phyloP scores from a whole-genome alignment of 2,888 invertebrate genomes.

The Byasa hedistus region DNA sequence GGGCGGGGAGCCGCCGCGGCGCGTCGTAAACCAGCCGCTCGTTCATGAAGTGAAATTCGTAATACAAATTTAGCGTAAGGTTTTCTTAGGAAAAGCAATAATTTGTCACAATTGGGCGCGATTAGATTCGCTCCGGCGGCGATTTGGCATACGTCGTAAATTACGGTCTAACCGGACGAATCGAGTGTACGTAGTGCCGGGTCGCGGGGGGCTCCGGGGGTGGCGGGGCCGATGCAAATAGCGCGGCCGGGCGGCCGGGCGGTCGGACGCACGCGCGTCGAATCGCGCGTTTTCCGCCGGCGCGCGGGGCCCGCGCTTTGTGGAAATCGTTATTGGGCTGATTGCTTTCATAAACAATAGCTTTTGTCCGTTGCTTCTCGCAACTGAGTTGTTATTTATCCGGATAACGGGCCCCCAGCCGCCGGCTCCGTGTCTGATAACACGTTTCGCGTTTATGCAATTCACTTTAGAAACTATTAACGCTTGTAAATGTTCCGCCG shows the following conservation, averaged over 20 bases:
- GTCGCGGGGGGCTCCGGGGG: conserved; percentile 44
- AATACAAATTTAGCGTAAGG: conserved; percentile 68
- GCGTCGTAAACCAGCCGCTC: conserved; percentile 52
- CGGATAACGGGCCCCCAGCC: conserved; percentile 59
- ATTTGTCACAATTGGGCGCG: conserved; percentile 79
- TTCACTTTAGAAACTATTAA: conserved; percentile 42
- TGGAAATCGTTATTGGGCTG: conserved; percentile 79
- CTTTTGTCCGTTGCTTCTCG: conserved; percentile 72
- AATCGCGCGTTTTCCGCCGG: conserved; percentile 75
- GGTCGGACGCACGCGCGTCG: conserved; percentile 73
- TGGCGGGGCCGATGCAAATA: conserved; percentile 64
- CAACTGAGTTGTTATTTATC: conserved; percentile 62
- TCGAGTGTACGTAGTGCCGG: conserved; percentile 49
- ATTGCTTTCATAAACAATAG: conserved; percentile 79
- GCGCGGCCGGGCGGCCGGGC: conserved; percentile 51
- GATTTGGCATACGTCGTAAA: conserved; percentile 79
- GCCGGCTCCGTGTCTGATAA: conserved; percentile 56
- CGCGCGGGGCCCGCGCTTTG: conserved; percentile 63
- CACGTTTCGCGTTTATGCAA: conserved; percentile 49
- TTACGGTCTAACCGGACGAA: conserved; percentile 61
- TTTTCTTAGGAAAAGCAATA: conserved; percentile 78
- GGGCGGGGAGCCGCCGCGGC: conserved; percentile 49
- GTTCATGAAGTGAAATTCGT: conserved; percentile 66
- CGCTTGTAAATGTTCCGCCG: conserved; percentile 32
- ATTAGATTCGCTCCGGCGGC: conserved; percentile 76